Percentiles rank a stretch among this genome's conserved stretches.
These are phyloP conservation scores for Cirrhinus molitorella DNA, from an alignment of 2,797 vertebrate genomes.

Conservation along the genomic window DNA sequence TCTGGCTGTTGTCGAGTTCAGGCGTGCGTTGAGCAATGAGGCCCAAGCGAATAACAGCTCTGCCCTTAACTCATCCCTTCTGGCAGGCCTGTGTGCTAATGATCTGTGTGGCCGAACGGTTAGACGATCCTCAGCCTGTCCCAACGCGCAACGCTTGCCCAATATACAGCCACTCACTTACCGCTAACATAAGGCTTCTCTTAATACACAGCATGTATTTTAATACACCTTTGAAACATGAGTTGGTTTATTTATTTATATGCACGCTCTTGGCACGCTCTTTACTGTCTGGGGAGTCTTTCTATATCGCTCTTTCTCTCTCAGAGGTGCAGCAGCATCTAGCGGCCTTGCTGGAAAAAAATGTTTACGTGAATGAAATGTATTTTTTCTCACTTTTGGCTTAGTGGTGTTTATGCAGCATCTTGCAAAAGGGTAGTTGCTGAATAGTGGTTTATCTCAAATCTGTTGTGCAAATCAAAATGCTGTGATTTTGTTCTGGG, in stretches of 20 bases:
- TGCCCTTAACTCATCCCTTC: constrained; percentile 32
- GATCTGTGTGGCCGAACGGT: constrained; percentile 31
- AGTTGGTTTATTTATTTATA: constrained; percentile 56
- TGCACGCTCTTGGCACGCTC: constrained; percentile 5
- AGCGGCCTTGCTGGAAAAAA: constrained; percentile 41
- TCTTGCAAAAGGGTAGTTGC: not conserved
- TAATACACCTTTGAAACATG: constrained; percentile 57
- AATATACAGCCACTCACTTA: constrained; percentile 44
- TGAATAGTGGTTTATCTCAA: not conserved
- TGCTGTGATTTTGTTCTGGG: not conserved
- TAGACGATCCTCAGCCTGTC: constrained; percentile 29
- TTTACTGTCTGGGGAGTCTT: not conserved
- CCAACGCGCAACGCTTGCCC: not conserved
- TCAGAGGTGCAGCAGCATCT: constrained; percentile 54
- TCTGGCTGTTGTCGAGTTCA: constrained; percentile 13
- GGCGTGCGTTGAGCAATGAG: constrained; percentile 28
- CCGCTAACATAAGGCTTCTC: constrained; percentile 41
- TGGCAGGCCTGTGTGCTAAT: constrained; percentile 37
- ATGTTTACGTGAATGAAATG: not conserved
- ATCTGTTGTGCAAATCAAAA: not conserved
- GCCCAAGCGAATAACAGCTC: constrained; percentile 23
- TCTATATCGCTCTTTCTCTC: constrained; percentile 32
- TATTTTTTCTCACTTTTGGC: not conserved
- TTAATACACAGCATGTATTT: constrained; percentile 56
- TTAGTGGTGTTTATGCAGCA: not conserved